Evolutionary conservation across 1,140 invertebrate species (phyloP), one percentile per base, ranked within the genome.

Genomic region (Halesus radiatus): DNA sequence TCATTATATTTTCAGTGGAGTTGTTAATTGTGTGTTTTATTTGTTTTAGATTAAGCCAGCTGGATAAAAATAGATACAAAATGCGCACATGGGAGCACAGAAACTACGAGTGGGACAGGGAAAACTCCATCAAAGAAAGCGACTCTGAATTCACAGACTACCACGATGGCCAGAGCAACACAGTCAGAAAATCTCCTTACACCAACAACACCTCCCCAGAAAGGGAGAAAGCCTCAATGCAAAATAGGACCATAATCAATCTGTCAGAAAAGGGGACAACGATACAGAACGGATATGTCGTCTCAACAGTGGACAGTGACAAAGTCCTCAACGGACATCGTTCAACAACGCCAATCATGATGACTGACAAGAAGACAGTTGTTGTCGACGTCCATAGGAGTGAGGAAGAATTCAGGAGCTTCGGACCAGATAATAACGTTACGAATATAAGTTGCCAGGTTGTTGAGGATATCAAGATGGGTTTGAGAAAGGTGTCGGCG

Each of bases 161-260:
- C 26, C 56, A 32, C 20, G 72, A 75, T 52, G 77, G 73, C 32
- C 50, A 75, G 26, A 76, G 50, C 45, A 54, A 72, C 53, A 50
- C 58, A 22, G 70, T 53, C 64, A 82, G 54, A 72, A 75, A 80
- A 50, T 76, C 81, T 8, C 72, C 76, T 23, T 79, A 76, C 20
- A 29, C 23, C 26, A 83, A 77, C 26, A 45, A 79, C 77, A 10
- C 58, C 76, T 13, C 66, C 23, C 20, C 70, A 5, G 78, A 74
- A 45, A 79, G 66, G 23, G 82, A 83, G 8, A 79, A 68, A 68
- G 6, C 66, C 0, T 56, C 77, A 52, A 68, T 79, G 68, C 88
- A 90, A 73, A 92, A 92, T 86, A 90, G 92, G 83, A 93, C 93
- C 0, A 93, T 93, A 78, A 93, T 93, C 53, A 93, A 93, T 87